Conservation (phyloP, 2,113 vertebrate species). For the Theropithecus gelada region DNA sequence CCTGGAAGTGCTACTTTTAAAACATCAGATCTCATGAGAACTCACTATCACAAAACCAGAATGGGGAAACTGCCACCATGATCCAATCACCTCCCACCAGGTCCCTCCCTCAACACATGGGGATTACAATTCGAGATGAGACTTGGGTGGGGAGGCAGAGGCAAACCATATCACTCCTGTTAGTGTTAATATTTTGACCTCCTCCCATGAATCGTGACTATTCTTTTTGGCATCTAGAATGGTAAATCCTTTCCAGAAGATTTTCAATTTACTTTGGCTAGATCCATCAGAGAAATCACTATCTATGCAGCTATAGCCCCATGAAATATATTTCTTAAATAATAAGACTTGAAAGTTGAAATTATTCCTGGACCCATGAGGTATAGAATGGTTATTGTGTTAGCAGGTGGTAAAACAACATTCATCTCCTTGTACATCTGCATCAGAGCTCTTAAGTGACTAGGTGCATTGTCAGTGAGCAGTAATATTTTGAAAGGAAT, state of each 20-base stretch:
- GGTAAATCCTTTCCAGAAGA: neutral
- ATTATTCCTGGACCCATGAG: neutral
- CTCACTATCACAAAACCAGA: too few species aligned
- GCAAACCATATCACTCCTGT: neutral
- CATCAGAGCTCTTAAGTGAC: neutral
- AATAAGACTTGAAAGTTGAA: neutral
- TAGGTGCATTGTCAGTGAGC: neutral
- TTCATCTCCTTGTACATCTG: neutral
- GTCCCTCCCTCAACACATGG: too few species aligned
- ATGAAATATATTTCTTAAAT: neutral
- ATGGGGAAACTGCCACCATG: too few species aligned
- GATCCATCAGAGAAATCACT: neutral
- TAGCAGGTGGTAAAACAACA: neutral
- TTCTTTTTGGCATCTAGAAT: neutral
- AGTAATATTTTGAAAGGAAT: neutral
- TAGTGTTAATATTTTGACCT: neutral
- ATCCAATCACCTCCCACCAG: too few species aligned
- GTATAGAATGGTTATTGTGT: neutral
- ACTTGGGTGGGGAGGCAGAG: too few species aligned
- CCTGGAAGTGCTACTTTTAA: too few species aligned
- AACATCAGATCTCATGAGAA: too few species aligned
- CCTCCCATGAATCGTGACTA: neutral
- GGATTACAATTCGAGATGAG: too few species aligned
- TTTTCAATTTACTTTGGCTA: neutral
- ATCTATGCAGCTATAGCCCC: neutral